These are phyloP conservation scores for Limulus polyphemus DNA, from an alignment of 2,888 invertebrate genomes.

Conservation along the genomic window DNA sequence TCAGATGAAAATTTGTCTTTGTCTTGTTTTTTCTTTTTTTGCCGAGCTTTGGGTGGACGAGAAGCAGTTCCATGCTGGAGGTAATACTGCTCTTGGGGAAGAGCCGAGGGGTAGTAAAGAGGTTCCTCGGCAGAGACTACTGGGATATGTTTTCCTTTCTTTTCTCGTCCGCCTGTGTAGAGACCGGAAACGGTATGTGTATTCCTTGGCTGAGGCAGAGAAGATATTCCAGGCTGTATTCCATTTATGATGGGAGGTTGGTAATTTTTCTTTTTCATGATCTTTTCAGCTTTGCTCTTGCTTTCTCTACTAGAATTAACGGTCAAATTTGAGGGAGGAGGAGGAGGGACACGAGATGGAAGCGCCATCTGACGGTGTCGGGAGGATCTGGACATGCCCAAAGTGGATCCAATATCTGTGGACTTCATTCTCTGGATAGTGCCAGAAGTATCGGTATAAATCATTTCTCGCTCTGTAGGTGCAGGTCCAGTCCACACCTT, in stretches of 20 bases:
- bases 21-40: slow-evolving; percentile 31
- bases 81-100: slow-evolving; percentile 47
- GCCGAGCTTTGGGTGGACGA: not conserved
- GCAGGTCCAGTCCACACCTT: slow-evolving; percentile 71
- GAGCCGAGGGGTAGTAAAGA: slow-evolving; percentile 31
- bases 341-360: slow-evolving; percentile 51
- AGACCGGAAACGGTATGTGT: slow-evolving; percentile 15
- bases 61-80: slow-evolving; percentile 37
- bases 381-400: slow-evolving; percentile 9
- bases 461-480: slow-evolving; percentile 31
- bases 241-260: not conserved
- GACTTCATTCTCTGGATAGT: slow-evolving; percentile 38
- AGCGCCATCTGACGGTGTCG: slow-evolving; percentile 59
- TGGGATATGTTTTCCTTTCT: slow-evolving; percentile 16
- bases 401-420: slow-evolving; percentile 10
- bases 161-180: slow-evolving; percentile 16
- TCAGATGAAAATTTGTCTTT: slow-evolving; percentile 17
- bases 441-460: slow-evolving; percentile 38
- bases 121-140: slow-evolving; percentile 26
- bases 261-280: not conserved
- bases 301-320: slow-evolving; percentile 5
- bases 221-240: not conserved
- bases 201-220: slow-evolving; percentile 13
- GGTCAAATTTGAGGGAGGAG: slow-evolving; percentile 41
- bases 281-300: not conserved